Conservation (phyloP, 2,888 invertebrate species). For the Piscicola geometra region DNA sequence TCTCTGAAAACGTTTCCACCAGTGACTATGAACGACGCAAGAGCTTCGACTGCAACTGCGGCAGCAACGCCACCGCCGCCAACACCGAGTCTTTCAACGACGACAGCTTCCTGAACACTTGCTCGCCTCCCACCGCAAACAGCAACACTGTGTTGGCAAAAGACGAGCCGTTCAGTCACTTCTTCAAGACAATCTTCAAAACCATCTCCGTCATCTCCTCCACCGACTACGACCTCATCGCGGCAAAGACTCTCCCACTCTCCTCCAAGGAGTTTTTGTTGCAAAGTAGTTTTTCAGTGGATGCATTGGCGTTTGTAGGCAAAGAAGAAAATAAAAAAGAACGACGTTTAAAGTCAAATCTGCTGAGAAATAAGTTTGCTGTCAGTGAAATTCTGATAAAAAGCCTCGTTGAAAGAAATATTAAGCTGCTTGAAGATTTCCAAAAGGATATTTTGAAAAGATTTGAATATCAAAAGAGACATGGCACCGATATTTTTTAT, state of each 20-base stretch:
- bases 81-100: neutral
- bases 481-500: neutral
- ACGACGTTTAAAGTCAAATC: too few species aligned
- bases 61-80: neutral
- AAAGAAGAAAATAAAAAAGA: neutral
- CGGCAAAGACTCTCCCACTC: neutral
- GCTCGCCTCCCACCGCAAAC: neutral
- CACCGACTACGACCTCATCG: constrained; percentile 3
- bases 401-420: neutral
- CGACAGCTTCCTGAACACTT: neutral
- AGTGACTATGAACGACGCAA: too few species aligned
- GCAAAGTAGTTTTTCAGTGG: neutral
- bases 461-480: neutral
- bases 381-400: neutral
- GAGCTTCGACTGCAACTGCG: too few species aligned
- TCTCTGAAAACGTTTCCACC: too few species aligned
- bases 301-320: neutral
- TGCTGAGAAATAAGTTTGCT: neutral
- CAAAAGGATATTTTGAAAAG: neutral
- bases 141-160: neutral
- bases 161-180: neutral
- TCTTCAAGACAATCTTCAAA: neutral
- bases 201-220: neutral
- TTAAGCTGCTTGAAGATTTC: neutral
- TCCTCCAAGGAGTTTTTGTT: neutral